Base-by-base conservation (phyloP, 1,140 invertebrate genomes). In the Andricus grossulariae region DNA sequence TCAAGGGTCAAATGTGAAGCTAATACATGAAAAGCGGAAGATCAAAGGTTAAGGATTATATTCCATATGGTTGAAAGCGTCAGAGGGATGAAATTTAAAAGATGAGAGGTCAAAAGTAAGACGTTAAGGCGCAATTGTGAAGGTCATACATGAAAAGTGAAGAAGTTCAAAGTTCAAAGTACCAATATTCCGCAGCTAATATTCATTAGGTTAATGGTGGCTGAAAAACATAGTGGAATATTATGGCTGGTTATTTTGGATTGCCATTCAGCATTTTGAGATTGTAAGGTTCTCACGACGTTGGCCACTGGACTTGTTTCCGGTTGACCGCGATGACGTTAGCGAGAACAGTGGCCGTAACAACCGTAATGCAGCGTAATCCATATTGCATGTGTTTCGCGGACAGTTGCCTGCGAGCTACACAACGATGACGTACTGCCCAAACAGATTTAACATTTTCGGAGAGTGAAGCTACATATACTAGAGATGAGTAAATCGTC, bases 291-390 rank as follows among this genome's bases (percentile, higher is more conserved):
- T 66, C 60, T 39, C 60, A 66, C 32, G 60, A 66, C 60, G 60
- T 66, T 66, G 45, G 32, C 60, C 32, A 66, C 25, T 66, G 60
- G 32, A 66, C 60, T 39, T 66, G 60, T 66, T 66, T 66, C 60
- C 32, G 32, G 60, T 66, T 66, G 60, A 66, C 60, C 60, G 16
- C 60, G 32, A 66, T 66, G 39, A 73, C 72, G 80, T 57, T 76
- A 39, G 73, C 76, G 45, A 49, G 50, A 72, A 73, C 78, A 78
- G 77, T 81, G 80, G 72, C 72, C 66, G 80, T 54, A 81, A 79
- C 80, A 79, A 75, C 75, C 72, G 80, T 81, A 81, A 81, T 79
- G 75, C 80, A 81, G 72, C 76, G 80, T 81, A 81, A 81, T 81
- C 80, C 80, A 76, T 79, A 75, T 81, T 75, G 66, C 78, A 74